Evolutionary conservation across 2,888 invertebrate species (phyloP).

Genomic region (Patella depressa): DNA sequence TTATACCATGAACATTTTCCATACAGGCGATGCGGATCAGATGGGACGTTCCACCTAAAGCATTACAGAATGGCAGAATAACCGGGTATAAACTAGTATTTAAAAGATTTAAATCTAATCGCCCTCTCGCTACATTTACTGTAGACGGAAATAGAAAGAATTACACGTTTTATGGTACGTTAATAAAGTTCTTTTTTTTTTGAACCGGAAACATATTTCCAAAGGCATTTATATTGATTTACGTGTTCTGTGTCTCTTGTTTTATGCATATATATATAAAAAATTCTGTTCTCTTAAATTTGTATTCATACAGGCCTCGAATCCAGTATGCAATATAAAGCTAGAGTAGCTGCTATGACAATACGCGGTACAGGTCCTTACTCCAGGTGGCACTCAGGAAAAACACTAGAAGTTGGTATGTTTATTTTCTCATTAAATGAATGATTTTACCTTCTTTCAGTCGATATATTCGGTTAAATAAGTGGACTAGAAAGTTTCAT

Average conservation of each 20-base stretch:
- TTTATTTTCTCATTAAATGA: neutral
- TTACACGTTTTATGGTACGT: conserved; percentile 33
- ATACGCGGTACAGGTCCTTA: conserved; percentile 53
- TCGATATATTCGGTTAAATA: too few species aligned
- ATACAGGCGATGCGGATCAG: conserved; percentile 32
- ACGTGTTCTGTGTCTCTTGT: too few species aligned
- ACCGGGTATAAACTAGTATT: conserved; percentile 40
- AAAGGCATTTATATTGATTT: too few species aligned
- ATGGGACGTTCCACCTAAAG: conserved; percentile 37
- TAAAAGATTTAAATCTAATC: conserved; percentile 26
- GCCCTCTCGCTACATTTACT: conserved; percentile 30
- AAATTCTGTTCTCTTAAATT: too few species aligned
- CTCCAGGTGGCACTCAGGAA: conserved; percentile 41
- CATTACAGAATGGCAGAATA: conserved; percentile 42
- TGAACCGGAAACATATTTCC: too few species aligned
- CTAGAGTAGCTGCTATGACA: conserved; percentile 50
- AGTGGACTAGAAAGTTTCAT: too few species aligned
- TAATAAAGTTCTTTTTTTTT: neutral
- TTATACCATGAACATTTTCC: too few species aligned
- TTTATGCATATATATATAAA: too few species aligned
- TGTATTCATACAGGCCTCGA: conserved; percentile 35
- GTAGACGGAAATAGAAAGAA: conserved; percentile 27
- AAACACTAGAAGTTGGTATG: conserved; percentile 35
- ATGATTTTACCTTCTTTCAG: neutral
- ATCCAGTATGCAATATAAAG: conserved; percentile 39